Conservation (phyloP, 2,888 invertebrate species). For the Xanthia togata region DNA sequence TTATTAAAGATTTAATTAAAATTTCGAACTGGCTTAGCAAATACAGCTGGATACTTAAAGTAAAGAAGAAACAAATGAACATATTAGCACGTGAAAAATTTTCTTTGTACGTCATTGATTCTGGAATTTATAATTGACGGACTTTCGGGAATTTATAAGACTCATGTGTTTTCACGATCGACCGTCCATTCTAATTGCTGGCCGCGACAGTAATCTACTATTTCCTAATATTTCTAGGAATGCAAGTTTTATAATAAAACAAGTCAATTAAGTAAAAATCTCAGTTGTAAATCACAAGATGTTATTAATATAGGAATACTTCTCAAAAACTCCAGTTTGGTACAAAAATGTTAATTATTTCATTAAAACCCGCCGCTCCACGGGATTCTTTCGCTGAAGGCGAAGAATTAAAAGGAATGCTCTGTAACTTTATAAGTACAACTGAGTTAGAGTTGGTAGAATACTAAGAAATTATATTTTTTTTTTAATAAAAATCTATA, state of each 20-base stretch:
- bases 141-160: too few species aligned
- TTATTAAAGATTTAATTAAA: too few species aligned
- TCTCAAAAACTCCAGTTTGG: constrained; percentile 47
- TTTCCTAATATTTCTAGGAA: background rate
- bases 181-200: too few species aligned
- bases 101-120: too few species aligned
- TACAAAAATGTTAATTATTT: constrained; percentile 68
- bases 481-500: background rate
- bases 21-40: too few species aligned
- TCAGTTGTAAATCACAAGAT: constrained; percentile 58
- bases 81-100: too few species aligned
- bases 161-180: too few species aligned
- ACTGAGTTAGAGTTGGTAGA: background rate
- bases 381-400: constrained; percentile 44
- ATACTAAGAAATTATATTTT: background rate
- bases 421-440: constrained; percentile 18
- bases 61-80: too few species aligned
- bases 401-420: constrained; percentile 45
- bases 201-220: too few species aligned
- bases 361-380: constrained; percentile 50
- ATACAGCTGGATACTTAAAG: too few species aligned
- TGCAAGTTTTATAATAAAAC: constrained; percentile 22
- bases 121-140: too few species aligned
- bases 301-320: constrained; percentile 59
- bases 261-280: constrained; percentile 53